Evolutionary conservation across 2,888 invertebrate genomes (phyloP), one percentile per base, ranked within the genome.

Genomic region (Yponomeuta plumbellus): DNA sequence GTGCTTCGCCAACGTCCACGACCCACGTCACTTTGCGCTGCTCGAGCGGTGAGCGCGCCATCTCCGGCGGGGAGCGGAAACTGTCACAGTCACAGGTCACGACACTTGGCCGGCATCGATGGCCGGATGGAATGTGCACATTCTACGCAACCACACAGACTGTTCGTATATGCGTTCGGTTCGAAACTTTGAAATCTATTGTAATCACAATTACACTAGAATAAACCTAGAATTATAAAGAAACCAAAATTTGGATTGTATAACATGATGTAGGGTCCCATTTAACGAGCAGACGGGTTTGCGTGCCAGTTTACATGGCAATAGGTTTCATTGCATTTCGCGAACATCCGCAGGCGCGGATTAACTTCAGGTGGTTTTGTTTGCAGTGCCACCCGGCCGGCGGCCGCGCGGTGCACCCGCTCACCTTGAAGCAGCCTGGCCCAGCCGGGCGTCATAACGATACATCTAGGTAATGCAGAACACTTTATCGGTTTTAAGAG

Each of bases 11-110:
- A 64, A 92, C 77, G 69, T 92, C 84, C 67, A 93, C 91, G 61
- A 92, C 81, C 92, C 93, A 92, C 70, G 88, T 92, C 71, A 92
- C 81, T 73, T 83, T 89, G 67, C 87, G 84, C 64, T 80, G 82
- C 67, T 75, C 71, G 63, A 74, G 71, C 40, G 63, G 63, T 3
- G 63, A 63, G 20, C 40, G 63, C 44, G 40, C 44, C 63, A 63
- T 63, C 63, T 22, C 44, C 20, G 34, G 13, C n/a, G 17, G 34
- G 44, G 34, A 5, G 8, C 34, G 8, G 34, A 8, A 34, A 34
- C 34, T 52, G 44, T 52, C 44, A 44, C 44, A 13, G 44, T 44
- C 44, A 52, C 44, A 17, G 13, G 44, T 52, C 44, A 52, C 44
- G 5, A 52, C 44, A 52, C 17, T 52, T 52, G 44, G 17, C 44